Conservation (phyloP, 2,888 invertebrate genomes). For the Bruchidius siliquastri region DNA sequence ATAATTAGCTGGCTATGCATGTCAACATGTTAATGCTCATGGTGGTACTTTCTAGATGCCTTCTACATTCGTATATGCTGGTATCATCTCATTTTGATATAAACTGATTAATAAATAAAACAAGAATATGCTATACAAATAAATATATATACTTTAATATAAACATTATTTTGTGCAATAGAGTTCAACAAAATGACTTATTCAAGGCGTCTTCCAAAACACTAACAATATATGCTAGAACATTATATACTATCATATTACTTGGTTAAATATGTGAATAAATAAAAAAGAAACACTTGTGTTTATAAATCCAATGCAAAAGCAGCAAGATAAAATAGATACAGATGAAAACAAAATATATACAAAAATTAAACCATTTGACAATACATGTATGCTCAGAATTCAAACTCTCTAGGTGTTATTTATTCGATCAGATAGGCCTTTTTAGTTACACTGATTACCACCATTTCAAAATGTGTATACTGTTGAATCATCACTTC, state of each 20-base stretch:
- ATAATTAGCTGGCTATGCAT: too few species aligned
- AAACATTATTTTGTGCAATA: neutral
- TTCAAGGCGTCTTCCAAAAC: neutral
- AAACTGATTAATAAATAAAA: neutral
- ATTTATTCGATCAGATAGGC: too few species aligned
- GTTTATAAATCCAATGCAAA: neutral
- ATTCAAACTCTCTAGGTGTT: too few species aligned
- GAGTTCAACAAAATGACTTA: neutral
- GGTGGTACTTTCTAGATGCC: too few species aligned
- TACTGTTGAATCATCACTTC: too few species aligned
- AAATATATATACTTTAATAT: neutral
- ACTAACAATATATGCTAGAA: neutral
- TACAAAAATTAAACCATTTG: conserved; percentile 4
- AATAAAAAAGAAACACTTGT: neutral
- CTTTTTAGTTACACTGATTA: too few species aligned
- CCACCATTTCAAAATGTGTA: too few species aligned
- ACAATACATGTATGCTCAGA: neutral
- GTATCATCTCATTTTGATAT: neutral
- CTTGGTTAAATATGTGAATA: neutral
- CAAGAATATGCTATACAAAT: neutral
- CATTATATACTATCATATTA: neutral
- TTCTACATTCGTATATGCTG: too few species aligned
- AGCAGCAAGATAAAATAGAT: neutral
- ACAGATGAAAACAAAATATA: conserved; percentile 6
- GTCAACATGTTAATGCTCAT: too few species aligned